Evolutionary conservation across 2,888 invertebrate genomes (phyloP).

Genomic region (Habrosyne pyritoides): DNA sequence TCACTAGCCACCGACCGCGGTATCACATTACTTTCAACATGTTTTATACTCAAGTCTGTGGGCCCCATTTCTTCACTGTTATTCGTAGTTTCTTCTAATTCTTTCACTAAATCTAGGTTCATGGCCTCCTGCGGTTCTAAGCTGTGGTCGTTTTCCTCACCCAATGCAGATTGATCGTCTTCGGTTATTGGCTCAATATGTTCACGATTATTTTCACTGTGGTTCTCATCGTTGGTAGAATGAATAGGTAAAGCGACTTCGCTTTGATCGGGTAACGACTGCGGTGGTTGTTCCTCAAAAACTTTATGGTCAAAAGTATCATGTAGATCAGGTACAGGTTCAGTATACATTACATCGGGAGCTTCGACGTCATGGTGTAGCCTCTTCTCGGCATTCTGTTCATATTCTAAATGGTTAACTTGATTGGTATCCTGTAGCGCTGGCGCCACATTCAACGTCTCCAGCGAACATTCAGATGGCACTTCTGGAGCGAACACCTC

Average conservation of each 20-base stretch:
- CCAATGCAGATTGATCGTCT: constrained; percentile 23
- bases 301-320: constrained; percentile 49
- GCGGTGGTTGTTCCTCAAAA: constrained; percentile 44
- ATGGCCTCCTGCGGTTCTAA: constrained; percentile 22
- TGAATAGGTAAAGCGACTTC: constrained; percentile 47
- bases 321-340: constrained; percentile 63
- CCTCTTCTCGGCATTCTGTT: constrained; percentile 58
- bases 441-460: constrained; percentile 46
- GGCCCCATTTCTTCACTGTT: constrained; percentile 74
- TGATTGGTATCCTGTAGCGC: constrained; percentile 36
- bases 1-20: constrained; percentile 38
- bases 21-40: constrained; percentile 54
- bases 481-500: constrained; percentile 54
- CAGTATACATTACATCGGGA: constrained; percentile 54
- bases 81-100: constrained; percentile 24
- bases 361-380: constrained; percentile 50
- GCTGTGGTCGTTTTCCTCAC: constrained; percentile 31
- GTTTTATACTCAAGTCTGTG: constrained; percentile 82
- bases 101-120: constrained; percentile 10
- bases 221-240: constrained; percentile 13
- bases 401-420: constrained; percentile 57
- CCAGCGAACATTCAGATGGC: constrained; percentile 52
- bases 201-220: constrained; percentile 19
- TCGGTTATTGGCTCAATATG: constrained; percentile 19
- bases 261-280: constrained; percentile 52